Percentiles rank a stretch among this genome's conserved stretches.
These are phyloP conservation scores for Eurytemora carolleeae DNA, from an alignment of 1,140 invertebrate genomes.

Conservation along the genomic window DNA sequence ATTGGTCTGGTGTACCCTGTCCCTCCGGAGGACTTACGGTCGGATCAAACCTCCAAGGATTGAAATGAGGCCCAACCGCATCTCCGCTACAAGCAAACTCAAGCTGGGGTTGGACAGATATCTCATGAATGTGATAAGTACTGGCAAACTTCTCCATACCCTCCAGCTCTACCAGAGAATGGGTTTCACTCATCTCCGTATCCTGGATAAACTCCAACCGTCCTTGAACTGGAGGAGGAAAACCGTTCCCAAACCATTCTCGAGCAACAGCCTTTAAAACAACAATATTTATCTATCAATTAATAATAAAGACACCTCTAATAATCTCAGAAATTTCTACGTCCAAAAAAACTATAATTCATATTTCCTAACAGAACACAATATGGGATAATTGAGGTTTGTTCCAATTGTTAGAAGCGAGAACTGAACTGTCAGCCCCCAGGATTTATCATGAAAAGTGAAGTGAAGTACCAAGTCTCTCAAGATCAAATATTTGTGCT, in stretches of 20 bases:
- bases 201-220: conserved; percentile 47
- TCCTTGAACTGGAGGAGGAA: conserved; percentile 38
- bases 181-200: conserved; percentile 30
- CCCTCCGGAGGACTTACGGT: conserved; percentile 35
- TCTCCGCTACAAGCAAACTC: conserved; percentile 69
- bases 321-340: too few species aligned
- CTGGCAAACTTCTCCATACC: conserved; percentile 42
- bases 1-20: conserved; percentile 54
- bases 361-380: too few species aligned
- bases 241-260: conserved; percentile 66
- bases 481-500: too few species aligned
- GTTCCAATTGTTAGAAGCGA: too few species aligned
- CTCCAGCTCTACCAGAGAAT: conserved; percentile 51
- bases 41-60: conserved; percentile 49
- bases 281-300: too few species aligned
- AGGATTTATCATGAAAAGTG: too few species aligned
- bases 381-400: too few species aligned
- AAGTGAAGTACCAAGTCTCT: too few species aligned
- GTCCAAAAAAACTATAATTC: too few species aligned
- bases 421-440: too few species aligned
- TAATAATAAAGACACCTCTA: too few species aligned
- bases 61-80: conserved; percentile 57
- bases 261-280: conserved; percentile 42
- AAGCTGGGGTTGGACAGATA: conserved; percentile 50
- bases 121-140: conserved; percentile 58